Conservation (phyloP, 2,888 invertebrate genomes). For the Caenorhabditis sp. region DNA sequence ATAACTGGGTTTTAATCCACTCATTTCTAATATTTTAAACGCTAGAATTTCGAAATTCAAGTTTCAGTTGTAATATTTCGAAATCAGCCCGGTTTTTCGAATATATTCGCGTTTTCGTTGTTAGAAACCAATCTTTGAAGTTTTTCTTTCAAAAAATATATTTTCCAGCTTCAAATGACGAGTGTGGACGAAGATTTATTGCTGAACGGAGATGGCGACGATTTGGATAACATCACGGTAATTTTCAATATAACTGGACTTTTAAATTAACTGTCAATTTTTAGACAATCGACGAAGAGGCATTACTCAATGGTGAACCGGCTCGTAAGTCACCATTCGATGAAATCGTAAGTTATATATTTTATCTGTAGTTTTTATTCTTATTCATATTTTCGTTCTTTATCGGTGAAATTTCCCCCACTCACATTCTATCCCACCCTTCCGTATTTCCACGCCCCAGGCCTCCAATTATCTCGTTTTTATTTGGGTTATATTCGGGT, state of each 20-base stretch:
- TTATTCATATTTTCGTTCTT: background rate
- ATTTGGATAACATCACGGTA: constrained; percentile 20
- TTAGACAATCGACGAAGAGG: constrained; percentile 28
- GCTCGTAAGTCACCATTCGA: constrained; percentile 10
- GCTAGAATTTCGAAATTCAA: too few relatives aligned
- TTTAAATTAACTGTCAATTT: constrained; percentile 5
- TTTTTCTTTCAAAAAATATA: background rate
- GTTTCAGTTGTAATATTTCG: too few relatives aligned
- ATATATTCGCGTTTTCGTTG: too few relatives aligned
- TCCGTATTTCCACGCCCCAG: constrained; percentile 1
- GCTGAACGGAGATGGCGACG: constrained; percentile 9
- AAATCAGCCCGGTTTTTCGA: too few relatives aligned
- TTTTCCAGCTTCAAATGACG: constrained; percentile 12
- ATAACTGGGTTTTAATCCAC: too few relatives aligned
- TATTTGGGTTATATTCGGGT: background rate
- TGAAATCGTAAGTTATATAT: background rate
- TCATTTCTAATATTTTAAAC: too few relatives aligned
- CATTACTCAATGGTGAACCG: constrained; percentile 20
- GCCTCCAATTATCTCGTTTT: background rate
- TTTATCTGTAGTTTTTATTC: background rate
- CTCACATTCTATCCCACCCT: constrained; percentile 8
- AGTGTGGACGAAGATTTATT: constrained; percentile 32
- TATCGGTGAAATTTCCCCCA: background rate
- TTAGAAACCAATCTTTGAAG: too few relatives aligned
- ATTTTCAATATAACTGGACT: background rate